Evolutionary conservation across 2,797 vertebrate genomes (phyloP).

Genomic region (Pteronotus mesoamericanus): DNA sequence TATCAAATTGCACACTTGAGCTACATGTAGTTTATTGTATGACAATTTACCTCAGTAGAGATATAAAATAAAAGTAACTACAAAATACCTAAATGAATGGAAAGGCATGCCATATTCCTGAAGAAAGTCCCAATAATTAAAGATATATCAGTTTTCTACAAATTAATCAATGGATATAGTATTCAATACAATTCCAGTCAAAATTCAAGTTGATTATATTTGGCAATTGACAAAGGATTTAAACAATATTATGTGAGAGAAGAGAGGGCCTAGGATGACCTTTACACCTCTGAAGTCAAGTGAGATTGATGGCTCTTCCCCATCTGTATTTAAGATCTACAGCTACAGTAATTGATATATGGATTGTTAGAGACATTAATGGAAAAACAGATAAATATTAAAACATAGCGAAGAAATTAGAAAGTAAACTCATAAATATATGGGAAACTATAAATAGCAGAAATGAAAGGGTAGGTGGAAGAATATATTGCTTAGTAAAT

Average conservation of each 20-base stretch:
- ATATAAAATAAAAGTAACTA: neutral
- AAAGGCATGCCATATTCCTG: neutral
- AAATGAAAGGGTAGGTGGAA: neutral
- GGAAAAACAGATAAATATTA: neutral
- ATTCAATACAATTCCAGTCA: neutral
- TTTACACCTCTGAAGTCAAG: neutral
- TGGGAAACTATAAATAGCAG: neutral
- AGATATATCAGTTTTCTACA: neutral
- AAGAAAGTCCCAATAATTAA: neutral
- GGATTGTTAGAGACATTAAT: neutral
- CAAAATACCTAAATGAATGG: neutral
- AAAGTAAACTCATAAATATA: neutral
- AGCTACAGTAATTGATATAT: neutral
- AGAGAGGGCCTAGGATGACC: neutral
- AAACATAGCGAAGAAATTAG: neutral
- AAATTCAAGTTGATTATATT: neutral
- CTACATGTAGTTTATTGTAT: neutral
- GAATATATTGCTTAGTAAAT: neutral
- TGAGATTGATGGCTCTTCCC: neutral
- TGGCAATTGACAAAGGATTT: neutral
- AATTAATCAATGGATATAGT: neutral
- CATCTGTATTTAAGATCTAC: neutral
- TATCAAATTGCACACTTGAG: neutral
- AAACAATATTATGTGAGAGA: neutral
- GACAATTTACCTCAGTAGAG: neutral